These are phyloP conservation scores for Pherbina coryleti DNA, from an alignment of 2,888 invertebrate genomes.

Conservation along the genomic window DNA sequence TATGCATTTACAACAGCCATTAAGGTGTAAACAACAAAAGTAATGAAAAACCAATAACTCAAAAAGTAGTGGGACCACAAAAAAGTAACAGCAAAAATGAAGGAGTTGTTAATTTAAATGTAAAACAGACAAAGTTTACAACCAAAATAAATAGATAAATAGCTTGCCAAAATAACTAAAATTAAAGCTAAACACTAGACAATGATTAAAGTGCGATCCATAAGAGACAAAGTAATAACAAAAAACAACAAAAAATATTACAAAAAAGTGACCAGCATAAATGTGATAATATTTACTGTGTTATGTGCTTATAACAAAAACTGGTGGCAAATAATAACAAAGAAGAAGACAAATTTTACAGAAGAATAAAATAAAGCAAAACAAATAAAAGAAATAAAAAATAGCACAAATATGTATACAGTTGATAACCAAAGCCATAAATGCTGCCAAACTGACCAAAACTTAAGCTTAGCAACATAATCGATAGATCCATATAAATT, in stretches of 20 bases:
- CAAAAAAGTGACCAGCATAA: slow-evolving; percentile 20
- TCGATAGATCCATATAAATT: not conserved
- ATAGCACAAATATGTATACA: not conserved
- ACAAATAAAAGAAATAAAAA: not conserved
- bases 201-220: not conserved
- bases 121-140: slow-evolving; percentile 23
- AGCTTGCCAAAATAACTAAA: not conserved
- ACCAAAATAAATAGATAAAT: slow-evolving; percentile 1
- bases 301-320: not conserved
- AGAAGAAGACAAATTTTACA: not conserved
- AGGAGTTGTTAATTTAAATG: slow-evolving; percentile 40
- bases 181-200: not conserved
- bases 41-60: not conserved
- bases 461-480: not conserved
- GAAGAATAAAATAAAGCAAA: not conserved
- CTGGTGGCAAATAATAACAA: not conserved
- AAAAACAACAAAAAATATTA: not conserved
- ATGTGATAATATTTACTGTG: slow-evolving; percentile 2
- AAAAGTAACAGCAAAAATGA: slow-evolving; percentile 42
- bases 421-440: not conserved
- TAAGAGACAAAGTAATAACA: not conserved
- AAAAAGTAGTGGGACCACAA: slow-evolving; percentile 46
- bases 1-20: slow-evolving; percentile 19
- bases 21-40: slow-evolving; percentile 2
- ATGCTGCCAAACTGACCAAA: not conserved